Conservation (phyloP, 2,113 vertebrate species). For the Tringa solitaria region DNA sequence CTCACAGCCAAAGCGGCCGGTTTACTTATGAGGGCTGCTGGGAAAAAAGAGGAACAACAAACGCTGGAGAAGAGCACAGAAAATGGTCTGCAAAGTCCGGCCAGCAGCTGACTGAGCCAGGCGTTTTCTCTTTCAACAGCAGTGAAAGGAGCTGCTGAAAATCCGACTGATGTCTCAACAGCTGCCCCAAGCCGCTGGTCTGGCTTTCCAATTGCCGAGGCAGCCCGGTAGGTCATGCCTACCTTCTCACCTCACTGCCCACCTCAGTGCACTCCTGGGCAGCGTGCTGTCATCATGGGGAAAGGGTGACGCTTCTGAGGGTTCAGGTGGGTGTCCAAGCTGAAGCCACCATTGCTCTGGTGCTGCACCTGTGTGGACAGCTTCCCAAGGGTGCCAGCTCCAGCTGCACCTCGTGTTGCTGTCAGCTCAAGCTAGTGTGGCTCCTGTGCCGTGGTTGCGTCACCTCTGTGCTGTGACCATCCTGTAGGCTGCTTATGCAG, state of each 20-base stretch:
- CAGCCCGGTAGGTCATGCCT: not conserved
- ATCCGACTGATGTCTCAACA: not conserved
- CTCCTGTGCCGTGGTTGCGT: accelerated
- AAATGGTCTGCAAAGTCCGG: not conserved
- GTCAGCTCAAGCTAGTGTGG: not conserved
- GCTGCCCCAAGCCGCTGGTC: not conserved
- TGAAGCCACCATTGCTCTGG: not conserved
- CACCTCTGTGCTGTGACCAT: not conserved
- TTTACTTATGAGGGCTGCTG: not conserved
- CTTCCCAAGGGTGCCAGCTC: not conserved
- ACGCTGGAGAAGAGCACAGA: not conserved
- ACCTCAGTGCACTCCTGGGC: not conserved
- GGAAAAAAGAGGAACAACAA: not conserved
- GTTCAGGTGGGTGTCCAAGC: not conserved
- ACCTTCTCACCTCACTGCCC: not conserved
- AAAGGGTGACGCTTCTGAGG: not conserved
- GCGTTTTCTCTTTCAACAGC: not conserved
- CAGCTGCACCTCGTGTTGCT: not conserved
- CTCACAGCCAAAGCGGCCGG: not conserved
- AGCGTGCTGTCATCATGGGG: not conserved
- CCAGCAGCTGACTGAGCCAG: not conserved
- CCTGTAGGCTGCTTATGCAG: not conserved
- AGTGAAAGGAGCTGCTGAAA: not conserved
- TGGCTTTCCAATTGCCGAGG: not conserved
- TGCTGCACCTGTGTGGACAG: not conserved